phyloP scores from a whole-genome alignment of 2,888 invertebrate species.

The Dexiosoma caninum region DNA sequence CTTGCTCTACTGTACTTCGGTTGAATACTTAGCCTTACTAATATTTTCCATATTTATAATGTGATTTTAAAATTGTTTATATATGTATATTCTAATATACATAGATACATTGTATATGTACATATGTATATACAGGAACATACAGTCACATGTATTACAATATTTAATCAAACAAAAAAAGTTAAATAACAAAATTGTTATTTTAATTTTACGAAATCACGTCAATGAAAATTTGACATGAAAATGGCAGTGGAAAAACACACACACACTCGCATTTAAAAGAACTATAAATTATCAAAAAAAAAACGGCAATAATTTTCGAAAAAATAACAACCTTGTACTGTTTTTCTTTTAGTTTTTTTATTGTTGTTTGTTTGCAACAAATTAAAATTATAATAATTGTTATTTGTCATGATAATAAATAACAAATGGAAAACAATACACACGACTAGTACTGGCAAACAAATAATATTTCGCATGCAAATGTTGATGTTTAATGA shows the following conservation, averaged over 20 bases:
- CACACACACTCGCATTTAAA: not conserved
- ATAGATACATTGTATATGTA: no score
- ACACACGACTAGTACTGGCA: slow-evolving; percentile 11
- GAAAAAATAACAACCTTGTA: slow-evolving; percentile 45
- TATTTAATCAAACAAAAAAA: slow-evolving; percentile 6
- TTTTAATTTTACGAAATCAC: slow-evolving; percentile 48
- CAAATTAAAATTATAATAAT: slow-evolving; percentile 47
- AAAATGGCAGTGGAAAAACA: slow-evolving; percentile 24
- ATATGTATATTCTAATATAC: not conserved
- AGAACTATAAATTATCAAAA: slow-evolving; percentile 40
- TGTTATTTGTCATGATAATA: slow-evolving; percentile 60
- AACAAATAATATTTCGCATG: slow-evolving; percentile 8
- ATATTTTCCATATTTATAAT: no score
- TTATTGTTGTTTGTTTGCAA: not conserved
- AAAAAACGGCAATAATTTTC: slow-evolving; percentile 23
- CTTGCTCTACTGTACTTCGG: not conserved
- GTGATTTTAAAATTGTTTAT: not conserved
- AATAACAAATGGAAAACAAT: slow-evolving; percentile 31
- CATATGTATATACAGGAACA: no score
- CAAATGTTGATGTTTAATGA: slow-evolving; percentile 8
- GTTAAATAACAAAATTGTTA: slow-evolving; percentile 5
- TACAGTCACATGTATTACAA: no score
- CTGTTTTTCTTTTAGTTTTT: not conserved
- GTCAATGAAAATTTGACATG: slow-evolving; percentile 47
- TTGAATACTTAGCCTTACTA: no score